Evolutionary conservation across 2,888 invertebrate species (phyloP).

Genomic region (Herminia tarsipennalis): DNA sequence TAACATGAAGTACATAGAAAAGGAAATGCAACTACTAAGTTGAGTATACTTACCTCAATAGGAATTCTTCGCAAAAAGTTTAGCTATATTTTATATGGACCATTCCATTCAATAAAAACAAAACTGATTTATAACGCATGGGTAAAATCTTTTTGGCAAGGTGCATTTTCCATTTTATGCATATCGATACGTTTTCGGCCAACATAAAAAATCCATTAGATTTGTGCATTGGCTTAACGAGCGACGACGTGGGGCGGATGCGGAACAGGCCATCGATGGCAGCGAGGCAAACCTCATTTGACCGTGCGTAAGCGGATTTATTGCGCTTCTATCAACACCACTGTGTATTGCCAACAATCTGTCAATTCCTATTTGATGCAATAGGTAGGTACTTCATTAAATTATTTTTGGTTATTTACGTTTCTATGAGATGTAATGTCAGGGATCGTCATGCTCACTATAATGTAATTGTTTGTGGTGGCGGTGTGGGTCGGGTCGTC

Average conservation of each 20-base stretch:
- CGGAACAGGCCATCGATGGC: slow-evolving; percentile 26
- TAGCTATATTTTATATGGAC: slow-evolving; percentile 30
- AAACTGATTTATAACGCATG: slow-evolving; percentile 52
- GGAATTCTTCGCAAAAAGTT: slow-evolving; percentile 1
- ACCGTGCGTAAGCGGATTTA: slow-evolving; percentile 72
- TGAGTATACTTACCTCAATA: too few relatives aligned
- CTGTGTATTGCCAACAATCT: slow-evolving; percentile 24
- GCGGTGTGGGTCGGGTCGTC: too few relatives aligned
- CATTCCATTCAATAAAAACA: slow-evolving; percentile 43
- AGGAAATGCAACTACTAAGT: too few relatives aligned
- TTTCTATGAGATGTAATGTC: too few relatives aligned
- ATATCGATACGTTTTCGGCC: slow-evolving; percentile 62
- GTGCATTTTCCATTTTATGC: slow-evolving; percentile 67
- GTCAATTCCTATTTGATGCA: slow-evolving; percentile 9
- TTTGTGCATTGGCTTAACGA: slow-evolving; percentile 68
- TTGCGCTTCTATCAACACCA: slow-evolving; percentile 49
- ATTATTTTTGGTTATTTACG: too few relatives aligned
- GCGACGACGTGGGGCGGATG: slow-evolving; percentile 40
- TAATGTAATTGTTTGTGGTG: too few relatives aligned
- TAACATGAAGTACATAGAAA: too few relatives aligned
- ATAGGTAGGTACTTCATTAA: too few relatives aligned
- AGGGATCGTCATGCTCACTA: too few relatives aligned
- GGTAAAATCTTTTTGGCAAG: slow-evolving; percentile 65
- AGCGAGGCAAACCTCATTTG: slow-evolving; percentile 49
- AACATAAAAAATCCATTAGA: slow-evolving; percentile 79